phyloP scores from a whole-genome alignment of 2,888 invertebrate species.

The Limnephilus lunatus region DNA sequence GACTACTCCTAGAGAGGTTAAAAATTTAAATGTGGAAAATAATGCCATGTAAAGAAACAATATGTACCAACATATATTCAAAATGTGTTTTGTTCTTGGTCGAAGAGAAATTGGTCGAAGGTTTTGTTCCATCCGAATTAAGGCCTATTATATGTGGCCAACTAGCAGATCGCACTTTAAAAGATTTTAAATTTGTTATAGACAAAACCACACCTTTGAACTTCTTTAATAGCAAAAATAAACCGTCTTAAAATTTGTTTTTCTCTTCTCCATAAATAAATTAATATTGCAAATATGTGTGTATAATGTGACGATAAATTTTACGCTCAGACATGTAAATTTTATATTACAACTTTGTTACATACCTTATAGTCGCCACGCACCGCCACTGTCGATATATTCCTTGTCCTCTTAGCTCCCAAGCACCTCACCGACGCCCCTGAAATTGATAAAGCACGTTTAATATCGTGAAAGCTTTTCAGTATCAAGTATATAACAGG shows the following conservation, averaged over 20 bases:
- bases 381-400: slow-evolving; percentile 46
- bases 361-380: slow-evolving; percentile 8
- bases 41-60: too few relatives aligned
- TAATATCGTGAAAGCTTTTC: slow-evolving; percentile 64
- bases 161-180: too few relatives aligned
- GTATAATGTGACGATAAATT: background rate
- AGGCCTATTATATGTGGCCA: too few relatives aligned
- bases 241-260: background rate
- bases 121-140: too few relatives aligned
- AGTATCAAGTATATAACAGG: slow-evolving; percentile 38
- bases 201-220: too few relatives aligned
- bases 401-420: slow-evolving; percentile 22
- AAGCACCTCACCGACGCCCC: slow-evolving; percentile 54
- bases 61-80: too few relatives aligned
- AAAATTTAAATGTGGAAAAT: too few relatives aligned
- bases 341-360: background rate
- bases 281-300: background rate
- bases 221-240: background rate
- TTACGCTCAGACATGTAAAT: background rate
- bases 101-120: too few relatives aligned
- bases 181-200: too few relatives aligned
- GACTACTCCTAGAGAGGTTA: too few relatives aligned
- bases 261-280: background rate
- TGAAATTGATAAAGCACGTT: slow-evolving; percentile 64
- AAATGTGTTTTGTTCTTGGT: too few relatives aligned